Base-by-base conservation (phyloP, 2,888 invertebrate genomes). In the Syrphus vitripennis region DNA sequence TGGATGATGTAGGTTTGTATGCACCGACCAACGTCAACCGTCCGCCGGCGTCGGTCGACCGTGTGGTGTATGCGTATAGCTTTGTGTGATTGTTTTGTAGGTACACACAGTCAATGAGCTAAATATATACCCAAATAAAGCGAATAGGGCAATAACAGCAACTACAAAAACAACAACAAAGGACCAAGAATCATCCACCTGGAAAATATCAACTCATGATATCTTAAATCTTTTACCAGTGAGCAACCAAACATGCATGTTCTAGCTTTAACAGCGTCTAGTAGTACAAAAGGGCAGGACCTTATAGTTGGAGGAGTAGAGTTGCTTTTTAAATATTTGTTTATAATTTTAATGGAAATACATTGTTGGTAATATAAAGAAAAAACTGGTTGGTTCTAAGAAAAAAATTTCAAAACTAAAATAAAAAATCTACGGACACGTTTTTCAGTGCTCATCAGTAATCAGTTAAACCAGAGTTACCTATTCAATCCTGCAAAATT, bases 201-300 rank as follows among this genome's bases (percentile, higher is more conserved):
- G 67, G 67, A 67, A 67, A 67, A 67, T 50, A 67, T 67, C 67
- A 67, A 50, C 50, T 48, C 34, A 21, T 34, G 19, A 19, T 48
- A 67, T 50, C 67, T 67, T 67, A 50, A 67, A 67, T 67, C 50
- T 67, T 67, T 67, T 50, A 67, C 3, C 67, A 67, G n/a, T n/a
- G n/a, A n/a, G 67, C 21, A 21, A 34, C 50, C 34, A 48, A 67
- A 67, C 65, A 67, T 67, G 50, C 50, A 67, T 34, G n/a, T 50
- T 50, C 50, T n/a, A 50, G 48, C 45, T 16, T 19, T 37, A 12
- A 19, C n/a, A 48, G 6, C 2, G n/a, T n/a, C 21, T 14, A 40
- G 40, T 12, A 50, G 12, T 14, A 16, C 16, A 42, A 12, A 4
- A 29, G 55, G 29, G 16, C 5, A 31, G 55, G 12, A 55, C 10